Evolutionary conservation across 2,888 invertebrate species (phyloP).

Genomic region (Andrena hattorfiana): DNA sequence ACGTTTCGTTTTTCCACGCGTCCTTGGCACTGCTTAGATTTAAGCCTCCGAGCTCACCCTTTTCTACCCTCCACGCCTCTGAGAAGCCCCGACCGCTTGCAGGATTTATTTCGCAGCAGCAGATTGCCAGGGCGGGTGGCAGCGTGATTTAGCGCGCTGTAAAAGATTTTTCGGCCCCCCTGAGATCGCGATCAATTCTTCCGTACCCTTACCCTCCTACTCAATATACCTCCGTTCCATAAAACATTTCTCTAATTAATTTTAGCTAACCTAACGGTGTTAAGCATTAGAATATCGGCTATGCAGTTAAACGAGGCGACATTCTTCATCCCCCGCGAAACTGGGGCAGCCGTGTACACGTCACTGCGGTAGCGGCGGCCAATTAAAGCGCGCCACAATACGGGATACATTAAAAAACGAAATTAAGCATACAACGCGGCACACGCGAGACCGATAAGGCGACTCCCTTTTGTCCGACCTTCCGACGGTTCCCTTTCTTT

Average conservation of each 20-base stretch:
- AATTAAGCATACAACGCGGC: constrained; percentile 25
- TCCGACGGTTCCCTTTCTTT: constrained; percentile 3
- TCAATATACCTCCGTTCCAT: not conserved
- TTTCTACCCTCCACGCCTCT: not conserved
- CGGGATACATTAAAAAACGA: constrained; percentile 26
- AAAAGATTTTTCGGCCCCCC: constrained; percentile 35
- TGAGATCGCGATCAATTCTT: not conserved
- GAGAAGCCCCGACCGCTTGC: constrained; percentile 33
- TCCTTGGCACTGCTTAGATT: constrained; percentile 53
- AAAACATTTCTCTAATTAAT: not conserved
- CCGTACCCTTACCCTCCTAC: not conserved
- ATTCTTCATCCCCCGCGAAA: constrained; percentile 22
- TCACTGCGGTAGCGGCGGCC: constrained; percentile 13
- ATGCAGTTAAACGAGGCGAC: constrained; percentile 1
- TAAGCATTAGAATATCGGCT: not conserved
- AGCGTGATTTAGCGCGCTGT: constrained; percentile 59
- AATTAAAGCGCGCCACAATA: constrained; percentile 44
- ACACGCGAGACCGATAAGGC: constrained; percentile 35
- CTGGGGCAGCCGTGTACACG: constrained; percentile 19
- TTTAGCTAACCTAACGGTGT: not conserved
- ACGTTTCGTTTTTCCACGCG: constrained; percentile 16
- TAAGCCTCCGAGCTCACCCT: constrained; percentile 39
- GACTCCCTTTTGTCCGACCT: constrained; percentile 19
- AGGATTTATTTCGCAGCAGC: constrained; percentile 66
- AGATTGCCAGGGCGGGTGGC: constrained; percentile 66